Conservation (phyloP, 2,797 vertebrate species). For the Xenentodon cancila region DNA sequence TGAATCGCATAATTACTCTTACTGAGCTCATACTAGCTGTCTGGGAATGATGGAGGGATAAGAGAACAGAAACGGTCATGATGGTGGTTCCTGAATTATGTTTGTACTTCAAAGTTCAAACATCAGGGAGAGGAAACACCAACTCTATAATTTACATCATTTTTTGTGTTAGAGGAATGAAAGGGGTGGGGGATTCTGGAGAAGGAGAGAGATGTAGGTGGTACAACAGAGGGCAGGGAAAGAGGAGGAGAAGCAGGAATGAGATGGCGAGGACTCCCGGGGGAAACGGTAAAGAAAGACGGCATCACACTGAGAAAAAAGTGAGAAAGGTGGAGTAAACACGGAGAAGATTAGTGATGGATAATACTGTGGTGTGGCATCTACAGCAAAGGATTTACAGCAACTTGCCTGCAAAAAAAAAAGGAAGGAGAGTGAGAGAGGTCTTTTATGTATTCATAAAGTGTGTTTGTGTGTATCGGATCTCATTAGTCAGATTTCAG, state of each 20-base stretch:
- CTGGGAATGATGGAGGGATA: conserved; percentile 8
- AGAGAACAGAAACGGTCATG: neutral
- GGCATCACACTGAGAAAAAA: neutral
- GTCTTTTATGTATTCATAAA: conserved; percentile 1
- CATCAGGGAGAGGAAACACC: neutral
- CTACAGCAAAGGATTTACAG: conserved; percentile 16
- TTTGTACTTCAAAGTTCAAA: neutral
- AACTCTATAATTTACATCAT: neutral
- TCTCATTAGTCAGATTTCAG: conserved; percentile 65
- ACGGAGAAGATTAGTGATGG: neutral
- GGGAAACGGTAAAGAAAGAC: neutral
- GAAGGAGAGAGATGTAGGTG: neutral
- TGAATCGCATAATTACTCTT: too few relatives aligned
- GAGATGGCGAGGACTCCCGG: neutral
- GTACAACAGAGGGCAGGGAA: neutral
- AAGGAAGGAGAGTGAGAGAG: neutral
- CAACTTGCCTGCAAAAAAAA: conserved; percentile 21
- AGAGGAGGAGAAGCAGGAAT: too few relatives aligned
- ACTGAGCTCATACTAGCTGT: too few relatives aligned
- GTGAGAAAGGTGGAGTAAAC: neutral
- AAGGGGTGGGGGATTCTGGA: too few relatives aligned
- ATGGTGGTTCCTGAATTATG: neutral
- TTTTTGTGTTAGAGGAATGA: too few relatives aligned
- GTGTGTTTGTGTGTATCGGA: conserved; percentile 22
- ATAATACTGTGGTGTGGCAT: conserved; percentile 14